A percentile compares a stretch with the other conserved stretches of the same genome.
Evolutionary conservation across 2,888 invertebrate genomes (phyloP).

Genomic region (Lagria hirta): DNA sequence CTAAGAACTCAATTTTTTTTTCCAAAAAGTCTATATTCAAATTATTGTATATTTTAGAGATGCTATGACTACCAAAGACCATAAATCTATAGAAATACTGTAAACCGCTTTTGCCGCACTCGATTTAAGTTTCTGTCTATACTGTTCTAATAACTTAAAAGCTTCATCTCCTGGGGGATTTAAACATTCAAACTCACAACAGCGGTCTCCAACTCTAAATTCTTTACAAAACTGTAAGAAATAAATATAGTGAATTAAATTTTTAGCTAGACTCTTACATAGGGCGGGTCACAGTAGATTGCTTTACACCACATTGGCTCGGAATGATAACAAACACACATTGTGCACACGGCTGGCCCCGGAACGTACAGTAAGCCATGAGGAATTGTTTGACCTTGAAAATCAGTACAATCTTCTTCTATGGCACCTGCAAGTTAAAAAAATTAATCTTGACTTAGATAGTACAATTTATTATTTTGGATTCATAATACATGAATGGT

Average conservation of each 20-base stretch:
- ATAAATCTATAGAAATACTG: too few relatives aligned
- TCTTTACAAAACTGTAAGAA: slow-evolving; percentile 75
- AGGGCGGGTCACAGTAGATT: slow-evolving; percentile 83
- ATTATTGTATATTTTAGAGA: too few relatives aligned
- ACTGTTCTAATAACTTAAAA: slow-evolving; percentile 44
- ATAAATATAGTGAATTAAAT: slow-evolving; percentile 3
- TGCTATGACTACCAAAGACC: too few relatives aligned
- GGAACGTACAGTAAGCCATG: slow-evolving; percentile 83
- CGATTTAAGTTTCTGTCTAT: slow-evolving; percentile 38
- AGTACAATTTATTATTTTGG: slow-evolving; percentile 4
- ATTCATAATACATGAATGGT: slow-evolving; percentile 10
- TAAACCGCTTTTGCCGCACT: too few relatives aligned
- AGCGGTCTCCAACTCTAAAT: slow-evolving; percentile 79
- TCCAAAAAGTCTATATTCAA: slow-evolving; percentile 14
- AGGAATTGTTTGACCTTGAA: slow-evolving; percentile 74
- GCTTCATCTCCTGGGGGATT: slow-evolving; percentile 71
- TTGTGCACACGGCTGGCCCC: slow-evolving; percentile 80
- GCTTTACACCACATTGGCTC: slow-evolving; percentile 86
- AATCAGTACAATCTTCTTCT: slow-evolving; percentile 81
- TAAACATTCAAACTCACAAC: slow-evolving; percentile 87
- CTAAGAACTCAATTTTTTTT: slow-evolving; percentile 15
- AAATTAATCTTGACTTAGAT: background rate
- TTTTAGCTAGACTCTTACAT: slow-evolving; percentile 63
- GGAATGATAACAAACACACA: slow-evolving; percentile 84
- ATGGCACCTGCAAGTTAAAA: slow-evolving; percentile 59